A percentile compares a stretch with the other conserved stretches of the same genome.
These are phyloP conservation scores for Lithobates pipiens DNA, from an alignment of 2,797 vertebrate genomes.

Conservation along the genomic window DNA sequence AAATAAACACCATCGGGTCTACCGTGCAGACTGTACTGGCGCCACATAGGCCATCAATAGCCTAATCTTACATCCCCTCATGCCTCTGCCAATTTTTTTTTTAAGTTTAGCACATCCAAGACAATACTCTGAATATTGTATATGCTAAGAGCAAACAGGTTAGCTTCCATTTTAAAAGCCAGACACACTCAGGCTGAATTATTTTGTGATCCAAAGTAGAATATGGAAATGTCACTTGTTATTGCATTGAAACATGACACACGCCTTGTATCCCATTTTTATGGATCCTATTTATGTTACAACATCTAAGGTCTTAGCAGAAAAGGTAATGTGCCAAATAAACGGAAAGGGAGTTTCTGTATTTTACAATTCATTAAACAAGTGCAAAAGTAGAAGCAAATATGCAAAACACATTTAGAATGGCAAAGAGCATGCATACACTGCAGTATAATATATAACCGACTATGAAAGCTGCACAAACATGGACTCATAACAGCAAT, in stretches of 20 bases:
- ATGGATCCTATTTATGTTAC: too few species aligned
- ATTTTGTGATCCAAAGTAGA: too few species aligned
- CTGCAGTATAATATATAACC: too few species aligned
- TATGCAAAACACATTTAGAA: too few species aligned
- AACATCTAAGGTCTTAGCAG: too few species aligned
- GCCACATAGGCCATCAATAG: conserved; percentile 38
- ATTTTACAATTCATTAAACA: too few species aligned
- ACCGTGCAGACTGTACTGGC: conserved; percentile 36
- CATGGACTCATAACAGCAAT: too few species aligned
- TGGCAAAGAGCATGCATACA: too few species aligned
- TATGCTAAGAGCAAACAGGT: neutral
- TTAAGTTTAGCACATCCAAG: conserved; percentile 2
- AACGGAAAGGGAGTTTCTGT: too few species aligned
- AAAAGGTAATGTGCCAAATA: too few species aligned
- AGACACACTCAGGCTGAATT: neutral
- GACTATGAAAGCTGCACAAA: too few species aligned
- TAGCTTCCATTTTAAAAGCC: neutral
- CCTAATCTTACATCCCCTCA: conserved; percentile 24
- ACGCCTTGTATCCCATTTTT: neutral
- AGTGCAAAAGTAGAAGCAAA: too few species aligned
- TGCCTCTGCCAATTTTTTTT: conserved; percentile 27
- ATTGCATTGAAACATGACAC: neutral
- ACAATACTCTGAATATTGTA: neutral
- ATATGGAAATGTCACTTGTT: neutral
- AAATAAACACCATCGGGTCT: conserved; percentile 46